Evolutionary conservation across 2,113 vertebrate genomes (phyloP).

Genomic region (Scopus umbretta): DNA sequence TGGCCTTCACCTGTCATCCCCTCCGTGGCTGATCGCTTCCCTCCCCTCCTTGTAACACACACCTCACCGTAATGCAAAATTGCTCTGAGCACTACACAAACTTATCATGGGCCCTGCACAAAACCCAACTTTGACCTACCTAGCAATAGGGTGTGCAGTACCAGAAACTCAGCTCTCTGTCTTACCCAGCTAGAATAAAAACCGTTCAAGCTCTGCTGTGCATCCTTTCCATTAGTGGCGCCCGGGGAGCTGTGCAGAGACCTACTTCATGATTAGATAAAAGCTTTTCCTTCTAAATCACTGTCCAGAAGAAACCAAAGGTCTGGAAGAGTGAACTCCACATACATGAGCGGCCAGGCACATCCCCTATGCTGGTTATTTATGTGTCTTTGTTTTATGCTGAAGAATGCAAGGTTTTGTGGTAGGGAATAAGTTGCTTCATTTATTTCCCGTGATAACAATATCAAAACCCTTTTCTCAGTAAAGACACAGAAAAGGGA

Average conservation of each 20-base stretch:
- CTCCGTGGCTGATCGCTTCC: neutral
- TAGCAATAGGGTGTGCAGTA: neutral
- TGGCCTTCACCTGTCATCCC: rapidly evolving
- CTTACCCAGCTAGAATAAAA: neutral
- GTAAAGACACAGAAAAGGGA: neutral
- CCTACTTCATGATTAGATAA: slow-evolving; percentile 44
- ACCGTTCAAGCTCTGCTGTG: neutral
- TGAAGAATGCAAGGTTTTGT: neutral
- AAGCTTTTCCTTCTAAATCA: slow-evolving; percentile 59
- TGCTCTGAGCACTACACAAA: neutral
- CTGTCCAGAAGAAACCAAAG: neutral
- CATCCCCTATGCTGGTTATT: neutral
- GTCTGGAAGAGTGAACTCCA: neutral
- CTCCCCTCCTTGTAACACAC: neutral
- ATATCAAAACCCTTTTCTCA: neutral
- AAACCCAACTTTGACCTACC: neutral
- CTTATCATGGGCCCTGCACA: neutral
- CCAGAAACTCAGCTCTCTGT: neutral
- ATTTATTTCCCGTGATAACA: neutral
- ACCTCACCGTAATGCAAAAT: neutral
- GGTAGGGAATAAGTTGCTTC: neutral
- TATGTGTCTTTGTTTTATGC: neutral
- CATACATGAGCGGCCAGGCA: neutral
- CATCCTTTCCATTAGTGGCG: slow-evolving; percentile 4
- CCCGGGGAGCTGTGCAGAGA: slow-evolving; percentile 6